Evolutionary conservation across 1,140 invertebrate species (phyloP).

Genomic region (Bombus waltoni): DNA sequence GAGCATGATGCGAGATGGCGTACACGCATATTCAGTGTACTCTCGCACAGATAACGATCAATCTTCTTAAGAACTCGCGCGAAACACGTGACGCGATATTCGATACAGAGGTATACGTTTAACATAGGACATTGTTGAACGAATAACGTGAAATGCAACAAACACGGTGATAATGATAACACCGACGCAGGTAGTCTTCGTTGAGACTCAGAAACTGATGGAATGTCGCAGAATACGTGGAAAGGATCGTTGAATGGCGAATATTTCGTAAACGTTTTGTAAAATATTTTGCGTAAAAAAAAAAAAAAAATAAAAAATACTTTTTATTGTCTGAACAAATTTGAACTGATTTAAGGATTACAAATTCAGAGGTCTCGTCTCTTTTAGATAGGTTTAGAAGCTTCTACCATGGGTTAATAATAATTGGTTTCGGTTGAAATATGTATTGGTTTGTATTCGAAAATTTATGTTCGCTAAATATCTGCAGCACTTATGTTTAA

Average conservation of each 20-base stretch:
- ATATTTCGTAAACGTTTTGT: neutral
- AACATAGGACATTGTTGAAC: neutral
- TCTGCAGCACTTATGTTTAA: neutral
- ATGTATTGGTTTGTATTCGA: neutral
- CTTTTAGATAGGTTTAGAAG: neutral
- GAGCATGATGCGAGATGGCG: neutral
- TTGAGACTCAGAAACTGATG: constrained; percentile 5
- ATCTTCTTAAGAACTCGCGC: constrained; percentile 22
- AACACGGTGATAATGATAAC: constrained; percentile 32
- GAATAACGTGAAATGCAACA: constrained; percentile 15
- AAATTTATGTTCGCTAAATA: neutral
- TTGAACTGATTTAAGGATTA: neutral
- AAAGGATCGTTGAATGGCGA: neutral
- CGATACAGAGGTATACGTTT: neutral
- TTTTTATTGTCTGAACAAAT: neutral
- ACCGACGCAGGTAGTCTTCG: constrained; percentile 21
- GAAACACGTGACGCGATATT: neutral
- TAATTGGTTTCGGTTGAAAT: neutral
- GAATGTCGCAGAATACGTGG: neutral
- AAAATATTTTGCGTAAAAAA: too few species aligned
- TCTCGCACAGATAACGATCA: constrained; percentile 2
- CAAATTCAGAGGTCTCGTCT: too few species aligned
- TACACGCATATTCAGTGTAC: neutral
- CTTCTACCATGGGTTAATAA: neutral
- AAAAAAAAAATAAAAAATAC: too few species aligned